Conservation (phyloP, 2,888 invertebrate species). For the Lasioglossum marginatum region DNA sequence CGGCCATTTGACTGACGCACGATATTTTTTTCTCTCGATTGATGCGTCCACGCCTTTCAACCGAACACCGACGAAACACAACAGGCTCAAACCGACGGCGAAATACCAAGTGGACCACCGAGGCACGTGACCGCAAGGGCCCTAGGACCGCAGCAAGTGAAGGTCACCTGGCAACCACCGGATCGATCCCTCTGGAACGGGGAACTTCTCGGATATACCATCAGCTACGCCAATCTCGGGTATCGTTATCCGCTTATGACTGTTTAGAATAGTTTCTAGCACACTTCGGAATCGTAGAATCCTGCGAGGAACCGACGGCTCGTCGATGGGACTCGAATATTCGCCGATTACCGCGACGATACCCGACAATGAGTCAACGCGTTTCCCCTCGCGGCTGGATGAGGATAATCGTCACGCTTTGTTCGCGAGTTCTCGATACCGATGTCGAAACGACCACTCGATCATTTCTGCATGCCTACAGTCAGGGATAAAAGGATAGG, state of each 20-base stretch:
- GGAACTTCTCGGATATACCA: constrained; percentile 90
- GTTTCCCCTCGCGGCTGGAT: neutral
- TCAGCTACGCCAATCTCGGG: constrained; percentile 84
- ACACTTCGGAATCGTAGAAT: constrained; percentile 34
- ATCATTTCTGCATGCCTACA: neutral
- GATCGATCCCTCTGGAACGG: constrained; percentile 91
- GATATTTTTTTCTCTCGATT: constrained; percentile 1
- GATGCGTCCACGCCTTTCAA: neutral
- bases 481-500: neutral
- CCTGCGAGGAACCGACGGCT: neutral
- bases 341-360: constrained; percentile 32
- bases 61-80: constrained; percentile 32
- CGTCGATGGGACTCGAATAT: constrained; percentile 22
- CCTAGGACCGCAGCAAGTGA: constrained; percentile 89
- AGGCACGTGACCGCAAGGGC: constrained; percentile 88
- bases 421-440: constrained; percentile 10
- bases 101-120: constrained; percentile 90
- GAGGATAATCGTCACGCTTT: constrained; percentile 36
- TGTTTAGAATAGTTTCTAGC: constrained; percentile 59
- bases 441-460: constrained; percentile 10
- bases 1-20: neutral
- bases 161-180: constrained; percentile 91
- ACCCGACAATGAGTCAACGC: constrained; percentile 33
- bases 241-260: constrained; percentile 72
- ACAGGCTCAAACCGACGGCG: constrained; percentile 85